phyloP scores from a whole-genome alignment of 2,113 vertebrate species.

The Myodes glareolus region DNA sequence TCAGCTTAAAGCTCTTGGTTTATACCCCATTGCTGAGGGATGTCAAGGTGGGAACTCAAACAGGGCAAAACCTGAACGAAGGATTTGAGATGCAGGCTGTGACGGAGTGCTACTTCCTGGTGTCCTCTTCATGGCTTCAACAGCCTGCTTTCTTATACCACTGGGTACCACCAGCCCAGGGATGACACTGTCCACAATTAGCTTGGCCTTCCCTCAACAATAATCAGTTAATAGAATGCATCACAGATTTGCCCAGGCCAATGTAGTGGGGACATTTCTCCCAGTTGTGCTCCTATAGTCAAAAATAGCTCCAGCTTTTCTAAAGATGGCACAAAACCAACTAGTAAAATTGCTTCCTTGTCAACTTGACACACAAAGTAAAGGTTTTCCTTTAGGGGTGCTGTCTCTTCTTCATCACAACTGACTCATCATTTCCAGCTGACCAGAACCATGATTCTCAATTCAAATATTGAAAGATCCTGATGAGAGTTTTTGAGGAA shows the following conservation, averaged over 20 bases:
- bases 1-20: neutral
- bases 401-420: neutral
- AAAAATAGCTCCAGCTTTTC: neutral
- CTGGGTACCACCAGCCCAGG: neutral
- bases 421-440: neutral
- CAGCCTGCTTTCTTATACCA: neutral
- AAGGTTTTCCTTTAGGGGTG: neutral
- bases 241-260: neutral
- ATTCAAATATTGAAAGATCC: neutral
- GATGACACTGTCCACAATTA: neutral
- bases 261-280: neutral
- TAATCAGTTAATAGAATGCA: neutral
- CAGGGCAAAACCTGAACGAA: neutral
- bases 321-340: neutral
- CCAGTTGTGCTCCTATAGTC: neutral
- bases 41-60: neutral
- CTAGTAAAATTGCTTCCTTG: neutral
- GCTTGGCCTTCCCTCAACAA: too few species aligned
- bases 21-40: neutral
- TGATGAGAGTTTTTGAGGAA: neutral
- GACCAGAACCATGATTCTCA: neutral
- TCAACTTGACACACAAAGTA: neutral
- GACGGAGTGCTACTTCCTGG: neutral
- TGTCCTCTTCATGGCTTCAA: fast-evolving
- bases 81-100: too few species aligned